Conservation (phyloP, 2,113 vertebrate genomes). For the Glareola pratincola region DNA sequence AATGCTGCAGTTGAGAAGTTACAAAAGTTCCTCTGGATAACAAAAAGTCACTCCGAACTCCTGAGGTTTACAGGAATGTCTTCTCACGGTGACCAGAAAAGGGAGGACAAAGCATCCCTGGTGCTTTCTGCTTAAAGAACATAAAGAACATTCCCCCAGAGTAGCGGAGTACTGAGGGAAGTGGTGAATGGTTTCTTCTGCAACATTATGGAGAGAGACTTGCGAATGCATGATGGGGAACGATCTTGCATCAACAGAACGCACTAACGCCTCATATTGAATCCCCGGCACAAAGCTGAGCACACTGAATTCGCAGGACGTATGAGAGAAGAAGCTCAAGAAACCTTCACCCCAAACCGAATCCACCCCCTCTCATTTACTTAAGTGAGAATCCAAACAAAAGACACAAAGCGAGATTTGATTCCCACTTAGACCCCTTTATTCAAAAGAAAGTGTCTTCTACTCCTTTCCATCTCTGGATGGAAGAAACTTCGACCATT, state of each 20-base stretch:
- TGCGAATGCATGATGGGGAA: accelerated
- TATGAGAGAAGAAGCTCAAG: accelerated
- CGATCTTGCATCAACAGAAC: accelerated
- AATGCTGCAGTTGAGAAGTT: not conserved
- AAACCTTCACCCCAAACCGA: not conserved
- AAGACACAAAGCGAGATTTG: not conserved
- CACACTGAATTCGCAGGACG: accelerated
- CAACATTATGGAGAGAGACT: not conserved
- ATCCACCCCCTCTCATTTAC: not conserved
- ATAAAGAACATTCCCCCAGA: not conserved
- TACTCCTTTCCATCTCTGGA: not conserved
- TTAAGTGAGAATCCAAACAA: not conserved
- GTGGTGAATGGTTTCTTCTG: not conserved
- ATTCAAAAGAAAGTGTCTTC: not conserved
- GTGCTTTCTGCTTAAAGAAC: not conserved
- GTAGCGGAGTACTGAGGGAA: not conserved
- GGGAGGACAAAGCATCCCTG: not conserved
- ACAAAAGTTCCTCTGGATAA: not conserved
- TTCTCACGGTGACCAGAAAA: not conserved
- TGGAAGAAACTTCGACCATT: not conserved
- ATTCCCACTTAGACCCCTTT: not conserved
- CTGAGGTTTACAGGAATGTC: accelerated
- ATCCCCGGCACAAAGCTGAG: not conserved
- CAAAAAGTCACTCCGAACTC: not conserved
- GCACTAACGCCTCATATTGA: accelerated